Evolutionary conservation across 2,888 invertebrate genomes (phyloP), one percentile per base, ranked within the genome.

Genomic region (Caenorhabditis afra): DNA sequence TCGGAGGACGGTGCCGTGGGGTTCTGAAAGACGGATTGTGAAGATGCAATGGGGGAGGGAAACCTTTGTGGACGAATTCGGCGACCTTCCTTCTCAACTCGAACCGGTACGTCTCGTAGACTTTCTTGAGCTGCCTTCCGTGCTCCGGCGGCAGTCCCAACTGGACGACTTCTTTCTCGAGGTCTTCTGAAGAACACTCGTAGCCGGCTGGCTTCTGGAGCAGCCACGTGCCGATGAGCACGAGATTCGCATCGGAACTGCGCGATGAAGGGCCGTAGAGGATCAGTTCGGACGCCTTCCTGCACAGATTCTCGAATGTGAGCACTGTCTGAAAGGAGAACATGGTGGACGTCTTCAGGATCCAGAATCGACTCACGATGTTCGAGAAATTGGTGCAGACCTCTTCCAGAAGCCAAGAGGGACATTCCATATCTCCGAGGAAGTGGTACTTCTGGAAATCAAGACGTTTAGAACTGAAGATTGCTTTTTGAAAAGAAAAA

Each of bases 131-230:
- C 37, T 57, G 58, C 8, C 18, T 20, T 35, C 65, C 65, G n/a
- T 74, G 73, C 47, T 74, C 73, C 49, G 45, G 37, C 11, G 77
- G 77, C 22, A 77, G 20, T 45, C 77, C 77, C 14, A 77, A 47
- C 29, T 77, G 77, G 10, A 58, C 53, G 7, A 77, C 53, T 47
- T 77, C 77, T n/a, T 70, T 68, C 20, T 64, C 44, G 11, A 77
- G 52, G 57, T 77, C 77, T 41, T 68, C 65, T 11, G 65, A 37
- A 23, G 77, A 29, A 39, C 77, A 77, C 14, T 65, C 53, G 18
- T 77, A 64, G 10, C 77, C 77, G 12, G 77, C 77, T 41, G 77
- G 62, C 29, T 77, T 77, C 39, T 58, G 7, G 8, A 77, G 68
- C 7, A 77, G 22, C 77, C 77, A 77, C 11, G 52, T 44, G 5